Percentiles rank a stretch among this genome's conserved stretches.
These are phyloP conservation scores for Metridium senile DNA, from an alignment of 92 coral and sea anemone species.

Conservation along the genomic window DNA sequence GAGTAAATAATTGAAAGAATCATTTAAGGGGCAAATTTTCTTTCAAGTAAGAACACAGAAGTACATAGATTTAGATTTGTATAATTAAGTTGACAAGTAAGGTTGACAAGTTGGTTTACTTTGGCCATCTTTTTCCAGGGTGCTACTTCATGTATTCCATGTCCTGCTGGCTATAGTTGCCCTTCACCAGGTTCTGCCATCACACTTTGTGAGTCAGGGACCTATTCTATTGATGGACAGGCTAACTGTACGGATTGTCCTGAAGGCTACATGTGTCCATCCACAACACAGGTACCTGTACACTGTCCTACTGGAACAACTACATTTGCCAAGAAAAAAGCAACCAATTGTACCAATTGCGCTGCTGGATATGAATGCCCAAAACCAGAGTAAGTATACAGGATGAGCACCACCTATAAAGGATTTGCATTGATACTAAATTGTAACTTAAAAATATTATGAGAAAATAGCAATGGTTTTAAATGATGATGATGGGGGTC, in stretches of 20 bases:
- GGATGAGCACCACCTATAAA: neutral
- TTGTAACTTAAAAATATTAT: too few relatives aligned
- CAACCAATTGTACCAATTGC: slow-evolving; percentile 79
- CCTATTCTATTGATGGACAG: slow-evolving; percentile 74
- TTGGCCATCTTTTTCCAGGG: slow-evolving; percentile 72
- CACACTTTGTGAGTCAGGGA: slow-evolving; percentile 62
- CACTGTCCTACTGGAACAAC: slow-evolving; percentile 88
- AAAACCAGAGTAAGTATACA: slow-evolving; percentile 85
- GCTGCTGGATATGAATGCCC: slow-evolving; percentile 84
- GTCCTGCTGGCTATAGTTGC: slow-evolving; percentile 95
- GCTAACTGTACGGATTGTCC: slow-evolving; percentile 95
- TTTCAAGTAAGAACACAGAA: too few relatives aligned
- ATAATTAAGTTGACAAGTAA: too few relatives aligned
- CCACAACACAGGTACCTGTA: slow-evolving; percentile 68
- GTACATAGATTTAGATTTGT: too few relatives aligned
- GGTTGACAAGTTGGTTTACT: too few relatives aligned
- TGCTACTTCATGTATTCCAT: slow-evolving; percentile 79
- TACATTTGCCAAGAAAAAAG: slow-evolving; percentile 69
- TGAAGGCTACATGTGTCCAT: slow-evolving; percentile 89
- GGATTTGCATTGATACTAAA: too few relatives aligned
- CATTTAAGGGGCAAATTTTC: too few relatives aligned
- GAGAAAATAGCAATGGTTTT: too few relatives aligned
- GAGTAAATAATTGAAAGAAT: too few relatives aligned
- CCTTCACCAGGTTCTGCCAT: slow-evolving; percentile 71
- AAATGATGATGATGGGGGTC: too few relatives aligned